Conservation (phyloP, 2,797 vertebrate genomes). For the Xenops minutus region DNA sequence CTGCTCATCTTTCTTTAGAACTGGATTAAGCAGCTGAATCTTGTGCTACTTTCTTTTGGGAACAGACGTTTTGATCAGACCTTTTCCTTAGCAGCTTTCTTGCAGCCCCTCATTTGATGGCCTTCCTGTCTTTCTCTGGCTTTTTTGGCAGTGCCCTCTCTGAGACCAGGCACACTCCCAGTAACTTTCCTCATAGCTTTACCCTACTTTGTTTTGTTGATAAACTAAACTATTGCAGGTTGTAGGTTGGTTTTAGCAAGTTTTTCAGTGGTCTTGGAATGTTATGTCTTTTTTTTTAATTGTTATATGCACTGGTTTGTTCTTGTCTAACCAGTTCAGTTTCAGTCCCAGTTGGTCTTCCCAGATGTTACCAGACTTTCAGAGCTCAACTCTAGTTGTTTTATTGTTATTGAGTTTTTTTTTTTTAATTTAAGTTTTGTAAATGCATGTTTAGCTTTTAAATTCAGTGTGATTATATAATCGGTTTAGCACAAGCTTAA, state of each 20-base stretch:
- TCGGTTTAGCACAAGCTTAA: conserved; percentile 32
- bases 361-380: not conserved
- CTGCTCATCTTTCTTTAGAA: conserved; percentile 4
- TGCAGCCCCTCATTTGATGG: not conserved
- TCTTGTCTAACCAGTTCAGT: not conserved
- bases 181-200: not conserved
- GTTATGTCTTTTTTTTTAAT: not conserved
- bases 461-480: conserved; percentile 29
- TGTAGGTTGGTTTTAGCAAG: not conserved
- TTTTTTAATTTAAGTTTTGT: conserved; percentile 5
- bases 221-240: not conserved
- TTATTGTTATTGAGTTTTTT: not conserved
- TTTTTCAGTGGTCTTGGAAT: not conserved
- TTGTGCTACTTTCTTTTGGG: not conserved
- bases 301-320: not conserved
- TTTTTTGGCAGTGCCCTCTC: not conserved
- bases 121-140: not conserved
- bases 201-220: not conserved
- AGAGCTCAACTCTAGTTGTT: not conserved
- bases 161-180: not conserved
- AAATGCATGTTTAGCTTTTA: conserved; percentile 17
- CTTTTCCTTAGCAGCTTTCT: not conserved
- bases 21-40: not conserved
- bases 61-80: not conserved
- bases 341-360: not conserved